These are phyloP conservation scores for Ptyas mucosa DNA, from an alignment of 2,113 vertebrate species.

Conservation along the genomic window DNA sequence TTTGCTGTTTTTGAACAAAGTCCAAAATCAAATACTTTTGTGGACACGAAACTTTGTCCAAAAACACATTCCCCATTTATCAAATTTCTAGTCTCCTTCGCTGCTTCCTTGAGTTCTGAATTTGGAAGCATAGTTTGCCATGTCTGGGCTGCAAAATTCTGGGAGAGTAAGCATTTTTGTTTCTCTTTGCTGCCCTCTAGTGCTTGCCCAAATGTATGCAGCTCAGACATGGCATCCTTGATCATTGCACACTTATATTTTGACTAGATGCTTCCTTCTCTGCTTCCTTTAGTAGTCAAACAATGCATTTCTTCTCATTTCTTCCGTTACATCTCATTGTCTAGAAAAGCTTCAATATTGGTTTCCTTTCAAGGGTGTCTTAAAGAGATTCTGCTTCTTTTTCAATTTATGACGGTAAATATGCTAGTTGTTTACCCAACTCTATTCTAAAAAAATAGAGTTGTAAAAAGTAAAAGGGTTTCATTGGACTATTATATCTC, in stretches of 20 bases:
- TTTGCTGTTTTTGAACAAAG: neutral
- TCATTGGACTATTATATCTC: neutral
- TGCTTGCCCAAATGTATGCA: neutral
- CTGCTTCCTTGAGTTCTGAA: neutral
- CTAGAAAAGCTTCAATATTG: neutral
- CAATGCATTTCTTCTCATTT: neutral
- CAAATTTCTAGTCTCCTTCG: neutral
- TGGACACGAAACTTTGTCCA: too few relatives aligned
- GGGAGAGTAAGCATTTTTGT: neutral
- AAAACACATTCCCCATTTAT: neutral
- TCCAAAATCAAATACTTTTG: too few relatives aligned
- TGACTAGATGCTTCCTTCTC: neutral
- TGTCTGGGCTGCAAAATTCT: neutral
- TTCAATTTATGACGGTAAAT: neutral
- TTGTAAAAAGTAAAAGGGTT: neutral
- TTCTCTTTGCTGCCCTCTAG: neutral
- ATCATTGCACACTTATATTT: neutral
- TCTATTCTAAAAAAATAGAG: neutral
- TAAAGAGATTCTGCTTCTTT: neutral
- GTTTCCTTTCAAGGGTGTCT: neutral
- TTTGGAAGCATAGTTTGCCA: neutral
- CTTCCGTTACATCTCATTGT: neutral
- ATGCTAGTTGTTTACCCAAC: neutral
- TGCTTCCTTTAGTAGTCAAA: neutral
- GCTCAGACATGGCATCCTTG: neutral